Conservation (phyloP, 2,888 invertebrate species). For the Ashinkailepas kermadecensis region DNA sequence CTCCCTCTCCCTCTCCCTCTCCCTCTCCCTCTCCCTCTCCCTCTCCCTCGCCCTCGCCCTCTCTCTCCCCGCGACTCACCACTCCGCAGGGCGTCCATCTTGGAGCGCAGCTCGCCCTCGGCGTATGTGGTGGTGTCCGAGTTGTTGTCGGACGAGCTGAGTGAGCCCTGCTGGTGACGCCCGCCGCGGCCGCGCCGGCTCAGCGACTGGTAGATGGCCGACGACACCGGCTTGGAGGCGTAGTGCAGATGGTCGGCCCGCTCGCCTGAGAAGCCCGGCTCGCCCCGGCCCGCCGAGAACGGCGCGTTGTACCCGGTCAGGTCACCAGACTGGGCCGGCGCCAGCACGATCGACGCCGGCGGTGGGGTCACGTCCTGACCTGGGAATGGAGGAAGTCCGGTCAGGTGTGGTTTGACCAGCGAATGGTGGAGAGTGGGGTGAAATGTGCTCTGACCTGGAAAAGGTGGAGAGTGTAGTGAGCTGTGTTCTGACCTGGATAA, state of each 20-base stretch:
- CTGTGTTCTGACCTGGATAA: too few species aligned
- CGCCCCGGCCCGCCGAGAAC: background rate
- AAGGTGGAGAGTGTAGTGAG: too few species aligned
- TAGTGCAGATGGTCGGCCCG: constrained; percentile 12
- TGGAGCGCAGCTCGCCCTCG: constrained; percentile 36
- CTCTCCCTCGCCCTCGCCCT: too few species aligned
- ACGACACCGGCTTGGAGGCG: constrained; percentile 10
- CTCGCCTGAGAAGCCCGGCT: background rate
- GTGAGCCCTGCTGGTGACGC: constrained; percentile 34
- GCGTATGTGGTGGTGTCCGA: constrained; percentile 38
- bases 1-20: too few species aligned
- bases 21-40: too few species aligned
- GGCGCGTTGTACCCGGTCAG: background rate
- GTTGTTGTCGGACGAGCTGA: constrained; percentile 38
- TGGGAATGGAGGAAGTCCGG: background rate
- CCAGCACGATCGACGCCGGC: background rate
- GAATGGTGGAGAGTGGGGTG: too few species aligned
- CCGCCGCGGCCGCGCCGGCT: constrained; percentile 27
- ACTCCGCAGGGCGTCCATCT: constrained; percentile 35
- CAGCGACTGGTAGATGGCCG: constrained; percentile 19
- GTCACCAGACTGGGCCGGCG: background rate
- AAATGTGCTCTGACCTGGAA: too few species aligned
- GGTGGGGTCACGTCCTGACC: background rate
- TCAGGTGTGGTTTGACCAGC: background rate
- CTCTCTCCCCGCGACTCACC: constrained; percentile 32